phyloP scores from a whole-genome alignment of 2,888 invertebrate species.

The Allolobophora icterica region DNA sequence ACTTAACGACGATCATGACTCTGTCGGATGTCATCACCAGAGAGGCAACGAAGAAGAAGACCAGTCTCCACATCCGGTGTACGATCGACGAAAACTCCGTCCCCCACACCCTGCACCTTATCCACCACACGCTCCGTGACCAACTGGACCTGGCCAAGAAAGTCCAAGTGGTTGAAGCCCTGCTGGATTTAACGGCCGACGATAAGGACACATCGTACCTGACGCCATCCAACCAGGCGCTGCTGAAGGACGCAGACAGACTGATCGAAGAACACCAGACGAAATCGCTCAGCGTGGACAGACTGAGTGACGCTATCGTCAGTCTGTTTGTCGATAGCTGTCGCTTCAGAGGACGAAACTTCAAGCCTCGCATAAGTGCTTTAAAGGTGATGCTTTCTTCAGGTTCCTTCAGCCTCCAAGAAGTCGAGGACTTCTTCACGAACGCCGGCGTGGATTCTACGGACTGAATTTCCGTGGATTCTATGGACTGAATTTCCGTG shows the following conservation, averaged over 20 bases:
- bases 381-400: neutral
- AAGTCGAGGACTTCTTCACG: neutral
- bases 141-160: neutral
- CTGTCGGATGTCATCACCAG: neutral
- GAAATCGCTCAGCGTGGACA: neutral
- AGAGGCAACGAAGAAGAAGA: conserved; percentile 17
- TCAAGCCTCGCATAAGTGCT: neutral
- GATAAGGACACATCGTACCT: neutral
- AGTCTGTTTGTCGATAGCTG: neutral
- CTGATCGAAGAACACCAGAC: neutral
- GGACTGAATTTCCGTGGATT: no score
- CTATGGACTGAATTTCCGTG: no score
- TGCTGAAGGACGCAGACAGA: neutral
- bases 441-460: neutral
- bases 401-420: neutral
- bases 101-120: neutral
- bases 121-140: neutral
- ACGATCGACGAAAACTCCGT: neutral
- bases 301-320: neutral
- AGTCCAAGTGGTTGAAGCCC: neutral
- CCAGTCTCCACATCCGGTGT: neutral
- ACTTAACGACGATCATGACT: neutral
- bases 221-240: neutral
- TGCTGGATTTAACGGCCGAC: neutral
- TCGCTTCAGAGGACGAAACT: neutral